Base-by-base conservation (phyloP, 2,888 invertebrate species). In the Macroteleia sp. region DNA sequence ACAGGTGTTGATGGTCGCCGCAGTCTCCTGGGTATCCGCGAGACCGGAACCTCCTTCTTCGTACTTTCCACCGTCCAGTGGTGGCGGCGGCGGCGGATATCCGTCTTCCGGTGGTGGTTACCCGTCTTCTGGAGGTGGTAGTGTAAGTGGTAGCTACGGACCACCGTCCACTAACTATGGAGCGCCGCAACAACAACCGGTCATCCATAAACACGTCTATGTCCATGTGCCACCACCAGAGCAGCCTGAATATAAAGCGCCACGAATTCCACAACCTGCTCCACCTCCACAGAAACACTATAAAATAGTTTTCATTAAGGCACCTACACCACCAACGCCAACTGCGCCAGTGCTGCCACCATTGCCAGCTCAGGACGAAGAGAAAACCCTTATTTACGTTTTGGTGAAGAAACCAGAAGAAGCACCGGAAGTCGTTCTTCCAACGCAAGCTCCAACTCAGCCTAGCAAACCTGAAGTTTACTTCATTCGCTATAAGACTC, bases 201-300 rank as follows among this genome's bases (percentile, higher is more conserved):
- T 96, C 36, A 94, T 97, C 56, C 97, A 97, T 92, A 97, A 97
- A 89, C 97, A 97, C 90, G 97, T 97, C 10, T 97, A 97, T 92
- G 97, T 97, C 14, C 97, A 97, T 91, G 96, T 97, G 14, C 97
- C 97, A 50, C 97, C 97, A 66, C 96, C 97, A 86, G 97, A 97
- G 91, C 91, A 92, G 1, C 95, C 95, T 25, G 96, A 96, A 86
- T 93, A 95, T 87, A 94, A 94, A 32, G 93, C 94, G 16, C 94
- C 95, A 16, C 95, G 93, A 88, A 94, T 92, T 67, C 81, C 87
- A 1, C 90, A 92, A 1, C 91, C 91, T 1, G 89, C 89, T 0
- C 87, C 90, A 17, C 91, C 94, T 19, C 95, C 96, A 1, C 96
- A 96, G 91, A 96, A 96, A 85, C 96, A 96, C 90, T 96, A 96